These are phyloP conservation scores for Yoshiicerus persimilis DNA, from an alignment of 1,140 invertebrate species.

Conservation along the genomic window DNA sequence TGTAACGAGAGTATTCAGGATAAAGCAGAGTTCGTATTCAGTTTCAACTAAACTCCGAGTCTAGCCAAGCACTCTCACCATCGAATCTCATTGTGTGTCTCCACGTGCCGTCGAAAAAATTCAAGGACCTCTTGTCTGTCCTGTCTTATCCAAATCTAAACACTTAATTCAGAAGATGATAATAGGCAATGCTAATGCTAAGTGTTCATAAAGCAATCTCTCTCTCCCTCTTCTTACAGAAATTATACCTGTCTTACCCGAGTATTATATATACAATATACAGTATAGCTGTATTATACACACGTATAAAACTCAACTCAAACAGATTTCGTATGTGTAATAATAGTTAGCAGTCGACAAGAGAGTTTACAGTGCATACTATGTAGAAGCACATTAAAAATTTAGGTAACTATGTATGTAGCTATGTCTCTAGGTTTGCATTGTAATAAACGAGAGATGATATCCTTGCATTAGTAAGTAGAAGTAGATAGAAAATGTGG, in stretches of 20 bases:
- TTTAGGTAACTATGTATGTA: not conserved
- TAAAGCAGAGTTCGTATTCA: not conserved
- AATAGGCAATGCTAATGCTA: not conserved
- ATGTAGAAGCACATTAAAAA: not conserved
- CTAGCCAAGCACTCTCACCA: not conserved
- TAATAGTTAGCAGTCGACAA: not conserved
- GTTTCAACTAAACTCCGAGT: not conserved
- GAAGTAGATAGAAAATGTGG: not conserved
- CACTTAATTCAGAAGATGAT: not conserved
- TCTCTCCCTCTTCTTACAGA: not conserved
- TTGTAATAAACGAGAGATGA: not conserved
- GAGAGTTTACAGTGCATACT: not conserved
- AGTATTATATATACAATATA: not conserved
- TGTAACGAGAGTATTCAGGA: not conserved
- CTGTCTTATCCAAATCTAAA: slow-evolving; percentile 9
- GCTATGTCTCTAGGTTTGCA: too few species aligned
- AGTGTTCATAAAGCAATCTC: not conserved
- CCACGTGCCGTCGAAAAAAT: slow-evolving; percentile 18
- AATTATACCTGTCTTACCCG: not conserved
- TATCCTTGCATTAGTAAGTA: not conserved
- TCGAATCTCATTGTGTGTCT: not conserved
- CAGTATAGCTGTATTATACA: not conserved
- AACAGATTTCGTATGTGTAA: too few species aligned
- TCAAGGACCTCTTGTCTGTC: slow-evolving; percentile 1
- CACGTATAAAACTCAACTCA: too few species aligned